phyloP scores from a whole-genome alignment of 2,797 vertebrate species.

The Arnoldichthys spilopterus region DNA sequence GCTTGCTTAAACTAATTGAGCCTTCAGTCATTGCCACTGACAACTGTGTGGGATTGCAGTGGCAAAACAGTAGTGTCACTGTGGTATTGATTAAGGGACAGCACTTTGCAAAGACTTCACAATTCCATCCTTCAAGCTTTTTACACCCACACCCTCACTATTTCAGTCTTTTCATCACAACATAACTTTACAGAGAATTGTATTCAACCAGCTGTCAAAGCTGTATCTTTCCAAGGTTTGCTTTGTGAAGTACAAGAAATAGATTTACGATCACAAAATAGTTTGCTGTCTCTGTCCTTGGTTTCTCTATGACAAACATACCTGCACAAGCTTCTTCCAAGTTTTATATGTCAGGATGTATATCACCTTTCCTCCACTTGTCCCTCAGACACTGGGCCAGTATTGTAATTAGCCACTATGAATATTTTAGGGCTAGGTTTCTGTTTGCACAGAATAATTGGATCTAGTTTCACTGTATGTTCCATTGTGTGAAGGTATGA shows the following conservation, averaged over 20 bases:
- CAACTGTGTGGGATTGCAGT: conserved; percentile 19
- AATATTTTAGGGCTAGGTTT: conserved; percentile 69
- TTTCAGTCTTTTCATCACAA: conserved; percentile 57
- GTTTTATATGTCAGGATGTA: conserved; percentile 1
- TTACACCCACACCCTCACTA: conserved; percentile 49
- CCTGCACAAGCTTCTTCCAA: background rate
- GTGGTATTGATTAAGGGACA: conserved; percentile 37
- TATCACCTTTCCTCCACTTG: conserved; percentile 25
- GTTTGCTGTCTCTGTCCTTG: conserved; percentile 10
- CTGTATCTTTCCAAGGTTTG: background rate
- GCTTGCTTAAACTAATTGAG: background rate
- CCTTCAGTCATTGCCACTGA: conserved; percentile 13
- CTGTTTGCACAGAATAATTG: conserved; percentile 62
- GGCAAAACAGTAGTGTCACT: background rate
- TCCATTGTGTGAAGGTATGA: conserved; percentile 29
- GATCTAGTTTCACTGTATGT: conserved; percentile 35
- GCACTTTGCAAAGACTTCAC: background rate
- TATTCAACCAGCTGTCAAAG: conserved; percentile 21
- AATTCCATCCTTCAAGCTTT: conserved; percentile 51
- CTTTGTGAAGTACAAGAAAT: background rate
- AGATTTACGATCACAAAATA: background rate
- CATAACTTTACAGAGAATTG: background rate
- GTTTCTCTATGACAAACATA: conserved; percentile 26
- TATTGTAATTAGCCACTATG: conserved; percentile 64
- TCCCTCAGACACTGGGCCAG: conserved; percentile 49